These are phyloP conservation scores for Cantharis rufa DNA, from an alignment of 2,888 invertebrate genomes.

Conservation along the genomic window DNA sequence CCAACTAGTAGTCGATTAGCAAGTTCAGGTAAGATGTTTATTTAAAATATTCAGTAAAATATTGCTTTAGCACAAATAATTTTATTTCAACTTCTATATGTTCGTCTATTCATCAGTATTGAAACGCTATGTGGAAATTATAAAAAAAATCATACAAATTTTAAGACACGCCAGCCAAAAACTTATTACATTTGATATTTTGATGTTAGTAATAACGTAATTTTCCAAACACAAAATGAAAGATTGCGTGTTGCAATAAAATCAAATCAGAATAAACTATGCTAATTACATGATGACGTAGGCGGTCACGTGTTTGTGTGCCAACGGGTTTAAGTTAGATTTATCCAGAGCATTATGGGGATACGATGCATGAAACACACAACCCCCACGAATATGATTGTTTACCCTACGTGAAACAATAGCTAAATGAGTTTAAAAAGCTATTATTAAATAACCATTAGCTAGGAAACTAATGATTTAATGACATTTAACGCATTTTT, in stretches of 20 bases:
- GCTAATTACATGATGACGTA: constrained; percentile 40
- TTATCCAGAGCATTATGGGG: constrained; percentile 5
- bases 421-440: constrained; percentile 45
- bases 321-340: constrained; percentile 14
- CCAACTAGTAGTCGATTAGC: constrained; percentile 95
- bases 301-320: constrained; percentile 43
- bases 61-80: neutral
- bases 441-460: constrained; percentile 53
- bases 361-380: neutral
- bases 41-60: neutral
- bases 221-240: constrained; percentile 34
- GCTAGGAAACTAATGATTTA: constrained; percentile 42
- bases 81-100: neutral
- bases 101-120: constrained; percentile 22
- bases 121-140: constrained; percentile 30
- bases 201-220: constrained; percentile 29
- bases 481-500: constrained; percentile 32
- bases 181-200: constrained; percentile 29
- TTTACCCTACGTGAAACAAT: constrained; percentile 46
- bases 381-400: neutral
- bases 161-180: constrained; percentile 33
- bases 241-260: constrained; percentile 49
- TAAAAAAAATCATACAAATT: constrained; percentile 13
- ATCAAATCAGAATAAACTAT: constrained; percentile 50
- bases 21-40: constrained; percentile 81